Percentiles rank a stretch among this genome's conserved stretches.
Conservation (phyloP, 2,888 invertebrate species). For the Conistra vaccinii region DNA sequence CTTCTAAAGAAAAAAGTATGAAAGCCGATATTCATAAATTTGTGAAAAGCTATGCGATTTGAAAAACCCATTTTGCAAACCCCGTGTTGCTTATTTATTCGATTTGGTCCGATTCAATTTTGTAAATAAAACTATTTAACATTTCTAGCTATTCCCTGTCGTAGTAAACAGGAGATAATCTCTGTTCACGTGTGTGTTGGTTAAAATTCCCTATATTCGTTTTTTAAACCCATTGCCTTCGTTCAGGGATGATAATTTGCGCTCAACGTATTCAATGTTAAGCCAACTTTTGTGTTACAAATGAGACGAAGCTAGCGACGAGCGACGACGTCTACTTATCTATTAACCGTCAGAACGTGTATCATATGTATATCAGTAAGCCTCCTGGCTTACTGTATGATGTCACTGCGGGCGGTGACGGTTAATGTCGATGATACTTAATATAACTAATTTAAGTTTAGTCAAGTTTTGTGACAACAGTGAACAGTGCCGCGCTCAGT, state of each 20-base stretch:
- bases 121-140: conserved; percentile 65
- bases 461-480: conserved; percentile 77
- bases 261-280: conserved; percentile 60
- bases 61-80: conserved; percentile 73
- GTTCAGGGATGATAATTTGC: conserved; percentile 71
- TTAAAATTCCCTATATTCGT: conserved; percentile 75
- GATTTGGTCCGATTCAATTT: conserved; percentile 70
- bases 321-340: conserved; percentile 34
- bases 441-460: conserved; percentile 81
- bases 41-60: conserved; percentile 75
- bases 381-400: conserved; percentile 1
- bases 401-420: conserved; percentile 44
- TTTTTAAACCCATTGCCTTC: conserved; percentile 69
- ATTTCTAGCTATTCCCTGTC: conserved; percentile 54
- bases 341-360: conserved; percentile 48
- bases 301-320: conserved; percentile 49
- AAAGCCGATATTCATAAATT: conserved; percentile 83
- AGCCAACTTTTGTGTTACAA: conserved; percentile 67
- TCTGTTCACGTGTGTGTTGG: conserved; percentile 68
- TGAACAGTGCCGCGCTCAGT: conserved; percentile 71
- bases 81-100: conserved; percentile 73
- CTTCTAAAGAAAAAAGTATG: conserved; percentile 78
- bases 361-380: conserved; percentile 21
- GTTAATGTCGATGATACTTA: conserved; percentile 70
- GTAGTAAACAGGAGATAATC: conserved; percentile 62